phyloP scores from a whole-genome alignment of 2,888 invertebrate species.

The Agrypnus murinus region DNA sequence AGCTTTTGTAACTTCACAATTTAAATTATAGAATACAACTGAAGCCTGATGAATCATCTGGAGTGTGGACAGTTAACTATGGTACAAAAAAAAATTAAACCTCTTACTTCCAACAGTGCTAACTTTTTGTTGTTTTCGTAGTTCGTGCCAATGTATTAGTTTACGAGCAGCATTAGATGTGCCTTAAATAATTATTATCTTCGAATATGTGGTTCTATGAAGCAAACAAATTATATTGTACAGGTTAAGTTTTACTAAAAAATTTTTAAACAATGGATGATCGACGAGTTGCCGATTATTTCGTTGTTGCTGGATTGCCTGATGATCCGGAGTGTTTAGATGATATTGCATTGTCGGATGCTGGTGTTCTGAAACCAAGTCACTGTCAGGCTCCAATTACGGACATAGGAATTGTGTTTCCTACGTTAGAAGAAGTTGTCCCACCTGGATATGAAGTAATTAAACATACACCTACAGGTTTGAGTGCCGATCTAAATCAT shows the following conservation, averaged over 20 bases:
- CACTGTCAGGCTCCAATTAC: slow-evolving; percentile 94
- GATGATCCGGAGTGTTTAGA: slow-evolving; percentile 85
- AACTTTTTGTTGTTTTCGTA: slow-evolving; percentile 7
- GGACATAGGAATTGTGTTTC: slow-evolving; percentile 94
- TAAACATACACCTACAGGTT: slow-evolving; percentile 88
- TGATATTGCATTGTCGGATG: slow-evolving; percentile 82
- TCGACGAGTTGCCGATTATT: slow-evolving; percentile 95
- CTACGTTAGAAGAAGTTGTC: slow-evolving; percentile 88
- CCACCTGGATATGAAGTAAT: slow-evolving; percentile 85
- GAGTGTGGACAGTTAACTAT: slow-evolving; percentile 21
- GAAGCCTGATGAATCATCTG: slow-evolving; percentile 39
- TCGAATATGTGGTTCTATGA: slow-evolving; percentile 33
- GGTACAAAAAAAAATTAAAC: slow-evolving; percentile 32
- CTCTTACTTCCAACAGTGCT: not conserved
- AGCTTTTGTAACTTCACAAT: not conserved
- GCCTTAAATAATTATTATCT: slow-evolving; percentile 43
- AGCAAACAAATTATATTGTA: slow-evolving; percentile 14
- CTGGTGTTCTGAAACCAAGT: slow-evolving; percentile 86
- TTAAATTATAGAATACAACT: slow-evolving; percentile 12
- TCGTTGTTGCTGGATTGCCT: slow-evolving; percentile 97
- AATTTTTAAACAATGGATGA: slow-evolving; percentile 80
- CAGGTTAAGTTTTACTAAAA: slow-evolving; percentile 42
- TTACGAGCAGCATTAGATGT: slow-evolving; percentile 46
- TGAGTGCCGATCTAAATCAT: slow-evolving; percentile 97
- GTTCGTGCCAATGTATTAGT: slow-evolving; percentile 44